Evolutionary conservation across 2,888 invertebrate species (phyloP), one percentile per base, ranked within the genome.

Genomic region (Catocala sponsa): DNA sequence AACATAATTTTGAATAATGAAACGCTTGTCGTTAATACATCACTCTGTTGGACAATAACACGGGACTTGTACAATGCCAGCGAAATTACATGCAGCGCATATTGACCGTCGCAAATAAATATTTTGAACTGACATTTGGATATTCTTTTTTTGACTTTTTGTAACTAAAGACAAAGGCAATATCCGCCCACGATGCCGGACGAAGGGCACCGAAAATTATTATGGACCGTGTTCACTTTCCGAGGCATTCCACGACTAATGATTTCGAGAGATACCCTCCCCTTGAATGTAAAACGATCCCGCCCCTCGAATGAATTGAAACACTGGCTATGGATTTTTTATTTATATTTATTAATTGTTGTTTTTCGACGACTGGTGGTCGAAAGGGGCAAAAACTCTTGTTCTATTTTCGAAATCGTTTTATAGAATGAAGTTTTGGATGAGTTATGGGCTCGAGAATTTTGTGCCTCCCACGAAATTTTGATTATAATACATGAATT

Each of bases 241-340:
- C 85, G 85, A 88, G 79, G 86, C 92, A 94, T 94, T 94, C 92
- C 90, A 80, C 82, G 85, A 85, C 92, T 94, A 94, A 94, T 94
- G 94, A 94, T 94, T 94, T 90, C 81, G 91, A 92, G 80, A 89
- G 83, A 90, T 91, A 92, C 74, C 94, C 94, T 92, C 94, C 94
- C 94, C 92, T 88, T 94, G 92, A 94, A 94, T 94, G 92, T 94
- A 92, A 93, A 93, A 83, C 87, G 91, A 87, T 90, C 76, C 92
- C 94, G 94, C 94, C 94, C 90, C 84, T 71, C 78, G 85, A 92
- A 92, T 92, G 92, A 93, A 93, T 92, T 94, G 94, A 94, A 94
- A 94, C 92, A 92, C 91, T 87, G 91, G 81, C 85, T 74, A 77
- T 81, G 73, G 69, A 68, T 78, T 83, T 87, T 90, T 91, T 86